Evolutionary conservation across 2,113 vertebrate genomes (phyloP).

Genomic region (Guaruba guarouba): DNA sequence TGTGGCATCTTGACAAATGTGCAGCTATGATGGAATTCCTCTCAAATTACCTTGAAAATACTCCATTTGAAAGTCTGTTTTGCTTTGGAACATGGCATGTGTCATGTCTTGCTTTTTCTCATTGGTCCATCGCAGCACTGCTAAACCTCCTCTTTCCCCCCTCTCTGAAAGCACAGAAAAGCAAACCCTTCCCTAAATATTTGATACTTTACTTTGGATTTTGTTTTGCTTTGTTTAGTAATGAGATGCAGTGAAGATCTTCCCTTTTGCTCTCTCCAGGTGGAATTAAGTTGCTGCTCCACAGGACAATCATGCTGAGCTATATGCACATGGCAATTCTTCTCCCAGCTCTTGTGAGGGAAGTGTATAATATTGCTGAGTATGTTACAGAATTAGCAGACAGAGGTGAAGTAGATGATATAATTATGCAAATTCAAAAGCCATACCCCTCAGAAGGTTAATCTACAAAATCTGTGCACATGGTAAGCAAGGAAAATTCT

Average conservation of each 20-base stretch:
- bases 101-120: background rate
- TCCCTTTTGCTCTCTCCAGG: background rate
- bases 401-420: background rate
- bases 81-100: background rate
- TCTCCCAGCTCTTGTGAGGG: fast-evolving
- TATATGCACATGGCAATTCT: fast-evolving
- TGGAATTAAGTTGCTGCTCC: background rate
- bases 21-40: background rate
- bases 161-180: background rate
- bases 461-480: background rate
- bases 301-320: background rate
- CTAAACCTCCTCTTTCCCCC: background rate
- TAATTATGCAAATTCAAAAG: constrained; percentile 33
- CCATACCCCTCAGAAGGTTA: background rate
- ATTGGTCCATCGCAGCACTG: background rate
- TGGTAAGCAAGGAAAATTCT: background rate
- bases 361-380: background rate
- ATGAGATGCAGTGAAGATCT: background rate
- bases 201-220: background rate
- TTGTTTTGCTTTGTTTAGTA: background rate
- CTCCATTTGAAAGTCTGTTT: background rate
- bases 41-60: constrained; percentile 6
- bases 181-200: background rate
- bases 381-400: background rate
- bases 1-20: constrained; percentile 1